Evolutionary conservation across 2,888 invertebrate genomes (phyloP).

Genomic region (Chymomyza procnemis): DNA sequence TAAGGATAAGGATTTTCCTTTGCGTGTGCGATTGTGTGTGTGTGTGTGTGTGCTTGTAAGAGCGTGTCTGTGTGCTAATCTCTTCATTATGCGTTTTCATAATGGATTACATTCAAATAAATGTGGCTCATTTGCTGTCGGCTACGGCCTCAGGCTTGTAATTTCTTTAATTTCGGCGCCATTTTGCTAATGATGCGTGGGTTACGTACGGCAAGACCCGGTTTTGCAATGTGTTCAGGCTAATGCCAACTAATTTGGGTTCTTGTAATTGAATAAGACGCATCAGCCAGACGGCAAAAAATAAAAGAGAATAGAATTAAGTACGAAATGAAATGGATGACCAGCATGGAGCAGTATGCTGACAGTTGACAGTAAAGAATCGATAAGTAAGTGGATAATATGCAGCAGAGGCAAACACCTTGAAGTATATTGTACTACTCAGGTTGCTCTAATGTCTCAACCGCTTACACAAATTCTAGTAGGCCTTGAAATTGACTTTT

Average conservation of each 20-base stretch:
- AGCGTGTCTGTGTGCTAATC: conserved; percentile 61
- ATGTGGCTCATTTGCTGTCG: conserved; percentile 60
- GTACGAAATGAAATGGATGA: not conserved
- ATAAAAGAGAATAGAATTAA: not conserved
- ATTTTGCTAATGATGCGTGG: conserved; percentile 65
- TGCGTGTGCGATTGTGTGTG: conserved; percentile 26
- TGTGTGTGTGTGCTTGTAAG: not conserved
- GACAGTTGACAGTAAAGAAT: not conserved
- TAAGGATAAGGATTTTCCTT: too few relatives aligned
- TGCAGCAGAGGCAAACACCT: not conserved
- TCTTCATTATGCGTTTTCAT: conserved; percentile 73
- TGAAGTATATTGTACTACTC: not conserved
- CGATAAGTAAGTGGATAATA: not conserved
- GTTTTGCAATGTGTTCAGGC: conserved; percentile 38
- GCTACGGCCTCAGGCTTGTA: conserved; percentile 43
- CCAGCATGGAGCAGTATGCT: not conserved
- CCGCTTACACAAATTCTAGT: not conserved
- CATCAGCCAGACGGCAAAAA: conserved; percentile 36
- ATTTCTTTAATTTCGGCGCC: conserved; percentile 70
- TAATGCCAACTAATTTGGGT: conserved; percentile 66
- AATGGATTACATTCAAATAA: conserved; percentile 73
- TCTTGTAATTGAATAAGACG: conserved; percentile 65
- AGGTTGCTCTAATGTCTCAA: too few relatives aligned
- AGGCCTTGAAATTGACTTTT: not conserved
- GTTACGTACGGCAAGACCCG: conserved; percentile 12